Percentiles rank a stretch among this genome's conserved stretches.
phyloP scores from a whole-genome alignment of 2,113 vertebrate species.

The Hippoglossus stenolepis region DNA sequence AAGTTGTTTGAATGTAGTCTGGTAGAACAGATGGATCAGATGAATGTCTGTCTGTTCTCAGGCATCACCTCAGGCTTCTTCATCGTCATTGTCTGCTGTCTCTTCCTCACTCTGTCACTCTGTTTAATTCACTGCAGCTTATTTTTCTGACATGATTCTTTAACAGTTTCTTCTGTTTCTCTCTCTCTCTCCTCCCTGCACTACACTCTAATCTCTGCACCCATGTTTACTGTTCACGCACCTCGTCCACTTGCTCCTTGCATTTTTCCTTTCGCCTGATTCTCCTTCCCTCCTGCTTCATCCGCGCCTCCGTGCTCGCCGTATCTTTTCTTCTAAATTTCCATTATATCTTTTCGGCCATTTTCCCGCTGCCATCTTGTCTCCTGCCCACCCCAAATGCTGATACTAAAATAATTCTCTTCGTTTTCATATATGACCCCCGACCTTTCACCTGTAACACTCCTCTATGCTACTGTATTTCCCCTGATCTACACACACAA shows the following conservation, averaged over 20 bases:
- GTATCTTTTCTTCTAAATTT: not conserved
- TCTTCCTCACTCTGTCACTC: constrained; percentile 5
- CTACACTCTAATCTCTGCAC: not conserved
- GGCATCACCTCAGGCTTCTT: constrained; percentile 19
- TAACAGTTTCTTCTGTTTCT: constrained; percentile 22
- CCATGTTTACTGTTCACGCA: constrained; percentile 24
- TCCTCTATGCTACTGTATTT: not conserved
- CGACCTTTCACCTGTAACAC: constrained; percentile 11
- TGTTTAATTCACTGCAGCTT: not conserved
- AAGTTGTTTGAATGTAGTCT: constrained; percentile 7
- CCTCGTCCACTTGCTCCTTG: constrained; percentile 9
- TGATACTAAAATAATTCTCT: not conserved
- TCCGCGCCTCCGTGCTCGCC: not conserved
- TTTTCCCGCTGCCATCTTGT: not conserved
- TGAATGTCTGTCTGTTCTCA: constrained; percentile 23
- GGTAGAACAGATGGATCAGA: constrained; percentile 19
- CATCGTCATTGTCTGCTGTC: not conserved
- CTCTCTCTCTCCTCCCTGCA: constrained; percentile 16
- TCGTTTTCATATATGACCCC: constrained; percentile 4
- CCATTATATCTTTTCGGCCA: not conserved
- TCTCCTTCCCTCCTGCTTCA: constrained; percentile 1
- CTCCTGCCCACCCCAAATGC: not conserved
- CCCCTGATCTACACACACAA: no score
- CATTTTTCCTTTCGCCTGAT: constrained; percentile 14
- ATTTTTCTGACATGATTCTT: constrained; percentile 23